These are phyloP conservation scores for Diabrotica balteata DNA, from an alignment of 2,888 invertebrate species.

Conservation along the genomic window DNA sequence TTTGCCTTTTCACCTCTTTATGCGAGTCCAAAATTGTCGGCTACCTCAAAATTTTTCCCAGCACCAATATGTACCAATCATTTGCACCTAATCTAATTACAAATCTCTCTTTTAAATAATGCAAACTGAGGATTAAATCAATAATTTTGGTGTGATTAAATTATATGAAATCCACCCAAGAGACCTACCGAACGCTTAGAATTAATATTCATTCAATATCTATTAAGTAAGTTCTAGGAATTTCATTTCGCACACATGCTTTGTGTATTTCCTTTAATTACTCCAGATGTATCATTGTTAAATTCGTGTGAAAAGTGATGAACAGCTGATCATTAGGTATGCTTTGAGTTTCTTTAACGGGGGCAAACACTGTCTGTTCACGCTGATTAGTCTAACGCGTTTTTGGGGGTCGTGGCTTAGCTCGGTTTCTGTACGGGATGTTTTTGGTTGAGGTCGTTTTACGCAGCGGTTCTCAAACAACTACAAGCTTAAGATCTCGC, in stretches of 20 bases:
- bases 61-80: too few species aligned
- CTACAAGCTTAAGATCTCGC: not conserved
- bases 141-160: too few species aligned
- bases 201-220: too few species aligned
- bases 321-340: constrained; percentile 57
- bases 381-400: constrained; percentile 56
- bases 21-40: too few species aligned
- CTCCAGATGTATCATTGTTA: constrained; percentile 33
- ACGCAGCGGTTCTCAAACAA: constrained; percentile 26
- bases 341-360: constrained; percentile 52
- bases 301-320: constrained; percentile 48
- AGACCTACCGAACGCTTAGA: too few species aligned
- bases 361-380: constrained; percentile 50
- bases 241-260: constrained; percentile 11
- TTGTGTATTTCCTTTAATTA: constrained; percentile 27
- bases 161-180: too few species aligned
- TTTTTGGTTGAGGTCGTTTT: constrained; percentile 9
- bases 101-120: too few species aligned
- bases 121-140: too few species aligned
- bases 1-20: too few species aligned
- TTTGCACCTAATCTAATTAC: too few species aligned
- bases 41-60: too few species aligned
- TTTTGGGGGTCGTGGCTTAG: constrained; percentile 45
- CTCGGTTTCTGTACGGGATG: constrained; percentile 26
- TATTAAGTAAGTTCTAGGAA: too few species aligned